phyloP scores from a whole-genome alignment of 2,888 invertebrate species.

The Papilio protenor region DNA sequence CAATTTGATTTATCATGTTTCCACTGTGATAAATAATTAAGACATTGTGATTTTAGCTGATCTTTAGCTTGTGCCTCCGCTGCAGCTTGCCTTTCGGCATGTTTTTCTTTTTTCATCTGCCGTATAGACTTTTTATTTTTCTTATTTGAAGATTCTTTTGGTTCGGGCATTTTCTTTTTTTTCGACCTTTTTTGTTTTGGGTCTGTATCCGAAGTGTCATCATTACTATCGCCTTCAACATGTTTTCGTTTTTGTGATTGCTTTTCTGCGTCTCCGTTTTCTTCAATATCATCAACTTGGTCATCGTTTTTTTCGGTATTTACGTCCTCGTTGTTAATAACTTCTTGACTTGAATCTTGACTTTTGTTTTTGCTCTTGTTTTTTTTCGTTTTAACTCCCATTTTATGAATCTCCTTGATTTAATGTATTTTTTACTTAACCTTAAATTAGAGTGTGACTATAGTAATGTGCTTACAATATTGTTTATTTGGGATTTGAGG shows the following conservation, averaged over 20 bases:
- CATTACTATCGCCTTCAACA: conserved; percentile 51
- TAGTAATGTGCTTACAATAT: not conserved
- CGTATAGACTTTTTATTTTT: conserved; percentile 85
- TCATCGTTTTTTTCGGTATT: conserved; percentile 49
- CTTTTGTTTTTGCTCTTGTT: conserved; percentile 55
- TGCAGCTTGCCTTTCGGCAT: conserved; percentile 81
- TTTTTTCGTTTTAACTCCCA: conserved; percentile 62
- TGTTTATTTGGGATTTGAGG: conserved; percentile 1
- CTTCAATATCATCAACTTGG: conserved; percentile 30
- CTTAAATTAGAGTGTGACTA: conserved; percentile 7
- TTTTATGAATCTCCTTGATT: conserved; percentile 45
- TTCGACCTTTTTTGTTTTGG: conserved; percentile 65
- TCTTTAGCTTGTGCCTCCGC: conserved; percentile 81
- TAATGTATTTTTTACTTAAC: conserved; percentile 19
- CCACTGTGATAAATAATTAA: conserved; percentile 89
- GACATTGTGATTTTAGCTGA: conserved; percentile 84
- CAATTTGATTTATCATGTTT: conserved; percentile 87
- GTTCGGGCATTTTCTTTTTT: conserved; percentile 64
- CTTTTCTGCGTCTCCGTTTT: conserved; percentile 47
- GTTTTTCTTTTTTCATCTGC: conserved; percentile 86
- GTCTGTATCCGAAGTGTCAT: conserved; percentile 64
- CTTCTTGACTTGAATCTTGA: conserved; percentile 26
- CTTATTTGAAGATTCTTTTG: conserved; percentile 64
- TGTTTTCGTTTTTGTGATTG: conserved; percentile 36
- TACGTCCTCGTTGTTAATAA: conserved; percentile 47